These are phyloP conservation scores for Hofmannophila pseudospretella DNA, from an alignment of 2,888 invertebrate species.

Conservation along the genomic window DNA sequence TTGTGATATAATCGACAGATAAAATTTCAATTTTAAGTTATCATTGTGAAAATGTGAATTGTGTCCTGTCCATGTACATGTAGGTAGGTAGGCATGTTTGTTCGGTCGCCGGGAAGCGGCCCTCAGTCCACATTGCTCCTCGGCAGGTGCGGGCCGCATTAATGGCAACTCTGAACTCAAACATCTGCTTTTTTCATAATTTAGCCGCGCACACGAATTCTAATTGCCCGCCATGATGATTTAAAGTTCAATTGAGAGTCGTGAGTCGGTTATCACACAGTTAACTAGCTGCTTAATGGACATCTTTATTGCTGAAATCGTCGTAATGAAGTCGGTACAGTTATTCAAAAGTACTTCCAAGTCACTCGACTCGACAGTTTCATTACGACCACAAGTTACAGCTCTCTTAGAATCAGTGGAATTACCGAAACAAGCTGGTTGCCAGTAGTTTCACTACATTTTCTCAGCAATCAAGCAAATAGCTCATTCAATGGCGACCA, in stretches of 20 bases:
- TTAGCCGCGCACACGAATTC: constrained; percentile 51
- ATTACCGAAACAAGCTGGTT: constrained; percentile 1
- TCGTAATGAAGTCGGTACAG: constrained; percentile 12
- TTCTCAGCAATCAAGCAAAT: constrained; percentile 29
- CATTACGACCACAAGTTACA: no score
- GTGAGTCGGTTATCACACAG: constrained; percentile 17
- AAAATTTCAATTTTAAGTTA: constrained; percentile 29
- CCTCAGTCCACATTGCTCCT: constrained; percentile 35
- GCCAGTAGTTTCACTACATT: constrained; percentile 20
- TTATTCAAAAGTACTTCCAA: no score
- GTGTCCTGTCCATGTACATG: constrained; percentile 6
- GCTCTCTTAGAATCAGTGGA: background rate
- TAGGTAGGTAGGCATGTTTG: constrained; percentile 5
- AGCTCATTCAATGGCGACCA: constrained; percentile 17
- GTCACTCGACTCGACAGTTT: no score
- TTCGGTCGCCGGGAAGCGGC: constrained; percentile 28
- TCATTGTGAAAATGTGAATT: background rate
- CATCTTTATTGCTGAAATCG: constrained; percentile 26
- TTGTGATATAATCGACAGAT: constrained; percentile 54
- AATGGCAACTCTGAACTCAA: constrained; percentile 52
- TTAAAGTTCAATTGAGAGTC: constrained; percentile 38
- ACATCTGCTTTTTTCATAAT: constrained; percentile 73
- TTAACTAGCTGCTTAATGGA: constrained; percentile 28
- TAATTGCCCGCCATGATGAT: constrained; percentile 48
- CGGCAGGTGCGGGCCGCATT: constrained; percentile 60